Percentiles rank a stretch among this genome's conserved stretches.
phyloP scores from a whole-genome alignment of 2,888 invertebrate species.

The Macrophya annulata region DNA sequence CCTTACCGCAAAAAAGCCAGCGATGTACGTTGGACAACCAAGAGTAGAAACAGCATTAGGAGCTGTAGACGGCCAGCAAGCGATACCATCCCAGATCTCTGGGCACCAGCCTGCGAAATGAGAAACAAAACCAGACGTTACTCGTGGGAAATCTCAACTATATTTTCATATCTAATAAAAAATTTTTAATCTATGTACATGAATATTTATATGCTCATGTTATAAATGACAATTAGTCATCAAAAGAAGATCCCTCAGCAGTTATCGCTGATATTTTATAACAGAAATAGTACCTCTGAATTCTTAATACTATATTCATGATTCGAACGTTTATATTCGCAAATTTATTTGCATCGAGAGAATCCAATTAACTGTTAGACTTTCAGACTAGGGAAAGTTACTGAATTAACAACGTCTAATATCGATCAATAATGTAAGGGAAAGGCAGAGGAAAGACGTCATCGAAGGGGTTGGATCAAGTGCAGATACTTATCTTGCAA shows the following conservation, averaged over 20 bases:
- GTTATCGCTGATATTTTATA: not conserved
- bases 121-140: constrained; percentile 14
- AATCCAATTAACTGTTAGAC: no score
- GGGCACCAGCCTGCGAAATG: constrained; percentile 79
- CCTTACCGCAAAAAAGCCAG: constrained; percentile 77
- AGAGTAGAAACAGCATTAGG: constrained; percentile 78
- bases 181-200: not conserved
- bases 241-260: not conserved
- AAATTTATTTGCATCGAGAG: no score
- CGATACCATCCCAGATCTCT: constrained; percentile 81
- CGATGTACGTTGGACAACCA: constrained; percentile 81
- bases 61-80: constrained; percentile 82
- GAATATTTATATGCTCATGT: not conserved
- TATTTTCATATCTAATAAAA: not conserved
- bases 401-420: no score
- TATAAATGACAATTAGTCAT: not conserved
- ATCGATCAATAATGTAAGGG: no score
- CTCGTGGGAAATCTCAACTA: constrained; percentile 3
- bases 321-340: no score
- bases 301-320: no score
- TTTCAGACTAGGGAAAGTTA: no score
- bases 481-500: not conserved
- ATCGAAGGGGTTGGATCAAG: no score
- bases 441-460: no score
- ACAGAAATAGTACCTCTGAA: not conserved